Evolutionary conservation across 2,797 vertebrate genomes (phyloP), one percentile per base, ranked within the genome.

Genomic region (Cryptoblepharus egeriae): DNA sequence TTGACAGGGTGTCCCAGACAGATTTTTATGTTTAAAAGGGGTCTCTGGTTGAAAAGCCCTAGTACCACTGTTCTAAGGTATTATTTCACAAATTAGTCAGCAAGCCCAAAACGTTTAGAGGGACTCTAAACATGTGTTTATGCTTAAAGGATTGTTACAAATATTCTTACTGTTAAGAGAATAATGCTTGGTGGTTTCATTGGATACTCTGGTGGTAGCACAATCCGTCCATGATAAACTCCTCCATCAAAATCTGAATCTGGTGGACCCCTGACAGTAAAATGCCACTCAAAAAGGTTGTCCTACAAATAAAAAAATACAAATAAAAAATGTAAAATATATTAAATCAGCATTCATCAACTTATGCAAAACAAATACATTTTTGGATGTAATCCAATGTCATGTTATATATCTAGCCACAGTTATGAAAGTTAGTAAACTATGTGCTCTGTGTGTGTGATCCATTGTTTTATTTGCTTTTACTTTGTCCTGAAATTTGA

Each of bases 141-240:
- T 0, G 0, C 13, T 30, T 68, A 82, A 60, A 18, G 0, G 39
- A 57, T 78, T 75, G 28, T 1, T 13, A 24, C 32, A 60, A 88
- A 71, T 9, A 11, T 32, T 80, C 95, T 97, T 97, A 99, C 98
- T 20, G 98, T 99, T 86, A 99, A 95, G 20, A 99, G 95, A 92
- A 99, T 98, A 93, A 99, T 99, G 96, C 98, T 99, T 77, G 98
- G 98, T 79, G 98, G 98, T 89, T 99, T 99, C 98, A 99, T 99
- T 55, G 98, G 98, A 90, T 99, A 99, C 83, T 99, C 98, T 26
- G 98, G 98, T 16, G 98, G 98, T 1, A 99, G 96, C 3, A 99
- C 97, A 72, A 99, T 99, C 92, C 98, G 96, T 61, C 98, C 98
- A 1, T 99, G 98, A 93, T 99, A 99, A 91, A 99, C 94, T 57